Conservation (phyloP, 2,113 vertebrate genomes). For the Chitala chitala region DNA sequence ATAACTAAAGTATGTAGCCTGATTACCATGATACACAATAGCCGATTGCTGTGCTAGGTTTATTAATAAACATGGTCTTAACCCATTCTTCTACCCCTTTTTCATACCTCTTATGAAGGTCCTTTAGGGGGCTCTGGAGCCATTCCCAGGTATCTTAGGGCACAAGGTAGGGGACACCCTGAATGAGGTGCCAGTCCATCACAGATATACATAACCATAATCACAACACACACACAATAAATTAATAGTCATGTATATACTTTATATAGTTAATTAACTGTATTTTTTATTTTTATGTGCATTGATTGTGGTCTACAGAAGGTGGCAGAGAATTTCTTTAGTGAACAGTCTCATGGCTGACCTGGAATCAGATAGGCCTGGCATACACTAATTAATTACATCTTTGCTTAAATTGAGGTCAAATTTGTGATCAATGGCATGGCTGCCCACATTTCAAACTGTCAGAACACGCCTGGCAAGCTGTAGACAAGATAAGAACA, state of each 20-base stretch:
- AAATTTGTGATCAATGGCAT: neutral
- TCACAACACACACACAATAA: neutral
- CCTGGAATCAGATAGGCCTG: neutral
- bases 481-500: neutral
- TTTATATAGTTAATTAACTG: neutral
- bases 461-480: neutral
- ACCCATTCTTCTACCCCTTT: too few relatives aligned
- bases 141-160: too few relatives aligned
- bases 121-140: too few relatives aligned
- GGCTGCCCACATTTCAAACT: neutral
- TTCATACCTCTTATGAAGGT: too few relatives aligned
- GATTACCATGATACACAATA: too few relatives aligned
- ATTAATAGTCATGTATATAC: neutral
- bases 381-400: neutral
- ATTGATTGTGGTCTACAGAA: neutral
- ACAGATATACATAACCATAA: too few relatives aligned
- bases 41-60: too few relatives aligned
- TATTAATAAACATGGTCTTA: too few relatives aligned
- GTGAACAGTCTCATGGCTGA: neutral
- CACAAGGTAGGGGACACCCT: too few relatives aligned
- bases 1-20: too few relatives aligned
- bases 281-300: neutral
- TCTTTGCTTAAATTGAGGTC: neutral
- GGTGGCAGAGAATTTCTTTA: neutral
- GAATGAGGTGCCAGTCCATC: too few relatives aligned